Conservation (phyloP, 2,113 vertebrate species). For the Rissa tridactyla region DNA sequence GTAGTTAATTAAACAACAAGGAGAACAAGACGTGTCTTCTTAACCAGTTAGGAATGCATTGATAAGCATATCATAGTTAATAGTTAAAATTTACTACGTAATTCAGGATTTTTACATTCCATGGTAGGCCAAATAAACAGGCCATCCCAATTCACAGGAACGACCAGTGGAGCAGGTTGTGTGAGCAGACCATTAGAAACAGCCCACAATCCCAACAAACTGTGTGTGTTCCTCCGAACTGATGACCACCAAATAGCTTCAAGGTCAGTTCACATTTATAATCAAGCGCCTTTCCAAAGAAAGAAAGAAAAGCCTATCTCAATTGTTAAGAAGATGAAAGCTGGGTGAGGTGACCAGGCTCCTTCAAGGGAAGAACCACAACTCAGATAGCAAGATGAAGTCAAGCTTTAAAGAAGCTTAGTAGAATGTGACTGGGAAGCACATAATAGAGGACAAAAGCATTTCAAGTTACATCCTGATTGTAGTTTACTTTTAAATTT, state of each 20-base stretch:
- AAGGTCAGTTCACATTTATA: not conserved
- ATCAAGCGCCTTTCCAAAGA: not conserved
- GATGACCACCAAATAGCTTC: not conserved
- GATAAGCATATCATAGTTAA: not conserved
- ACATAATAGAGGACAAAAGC: not conserved
- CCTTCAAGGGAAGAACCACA: not conserved
- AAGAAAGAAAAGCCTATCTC: not conserved
- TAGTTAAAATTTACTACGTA: not conserved
- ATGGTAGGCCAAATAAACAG: not conserved
- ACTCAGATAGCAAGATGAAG: not conserved
- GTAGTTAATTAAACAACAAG: not conserved
- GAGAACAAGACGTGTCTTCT: not conserved
- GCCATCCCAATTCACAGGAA: not conserved
- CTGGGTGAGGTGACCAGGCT: not conserved
- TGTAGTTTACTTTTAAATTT: not conserved
- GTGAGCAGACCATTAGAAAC: not conserved
- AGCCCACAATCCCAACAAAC: not conserved
- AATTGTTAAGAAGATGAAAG: not conserved
- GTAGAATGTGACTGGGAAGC: not conserved
- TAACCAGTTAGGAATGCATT: not conserved
- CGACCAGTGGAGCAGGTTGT: not conserved
- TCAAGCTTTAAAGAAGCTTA: not conserved
- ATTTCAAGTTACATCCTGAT: not conserved
- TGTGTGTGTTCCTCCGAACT: not conserved
- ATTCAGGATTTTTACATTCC: slow-evolving; percentile 1